These are phyloP conservation scores for Myodes glareolus DNA, from an alignment of 2,113 vertebrate species.

Conservation along the genomic window DNA sequence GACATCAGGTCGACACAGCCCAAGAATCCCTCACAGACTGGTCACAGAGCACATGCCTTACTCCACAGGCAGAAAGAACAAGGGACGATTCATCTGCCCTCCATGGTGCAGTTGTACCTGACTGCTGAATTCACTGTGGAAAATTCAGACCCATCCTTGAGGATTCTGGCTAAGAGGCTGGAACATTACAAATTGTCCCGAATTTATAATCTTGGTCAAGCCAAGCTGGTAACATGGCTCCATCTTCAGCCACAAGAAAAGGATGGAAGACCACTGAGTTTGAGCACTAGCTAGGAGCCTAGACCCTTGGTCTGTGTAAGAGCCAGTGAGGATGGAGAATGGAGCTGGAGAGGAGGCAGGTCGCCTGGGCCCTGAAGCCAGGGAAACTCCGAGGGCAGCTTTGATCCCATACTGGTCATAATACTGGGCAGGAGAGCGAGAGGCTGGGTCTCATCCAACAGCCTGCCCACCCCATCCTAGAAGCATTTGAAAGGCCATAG, in stretches of 20 bases:
- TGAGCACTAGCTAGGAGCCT: not conserved
- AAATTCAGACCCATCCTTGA: not conserved
- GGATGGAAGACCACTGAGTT: not conserved
- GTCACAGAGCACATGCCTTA: too few relatives aligned
- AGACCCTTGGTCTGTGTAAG: not conserved
- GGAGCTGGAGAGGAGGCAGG: not conserved
- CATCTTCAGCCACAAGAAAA: not conserved
- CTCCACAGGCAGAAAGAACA: not conserved
- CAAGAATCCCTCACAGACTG: too few relatives aligned
- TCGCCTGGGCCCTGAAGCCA: not conserved
- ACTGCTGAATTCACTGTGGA: not conserved
- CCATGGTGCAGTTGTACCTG: fast-evolving
- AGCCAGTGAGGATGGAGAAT: too few relatives aligned
- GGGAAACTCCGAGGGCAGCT: too few relatives aligned
- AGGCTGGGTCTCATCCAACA: not conserved
- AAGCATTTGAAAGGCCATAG: not conserved
- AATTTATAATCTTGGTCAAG: too few relatives aligned
- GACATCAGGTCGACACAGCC: not conserved
- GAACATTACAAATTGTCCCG: not conserved
- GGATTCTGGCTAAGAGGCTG: fast-evolving
- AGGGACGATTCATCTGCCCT: fast-evolving
- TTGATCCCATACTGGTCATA: not conserved
- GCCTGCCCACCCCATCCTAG: not conserved
- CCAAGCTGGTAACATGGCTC: fast-evolving
- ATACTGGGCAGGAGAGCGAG: not conserved